Evolutionary conservation across 1,140 invertebrate genomes (phyloP), one percentile per base, ranked within the genome.

Genomic region (Drosophila jambulina): DNA sequence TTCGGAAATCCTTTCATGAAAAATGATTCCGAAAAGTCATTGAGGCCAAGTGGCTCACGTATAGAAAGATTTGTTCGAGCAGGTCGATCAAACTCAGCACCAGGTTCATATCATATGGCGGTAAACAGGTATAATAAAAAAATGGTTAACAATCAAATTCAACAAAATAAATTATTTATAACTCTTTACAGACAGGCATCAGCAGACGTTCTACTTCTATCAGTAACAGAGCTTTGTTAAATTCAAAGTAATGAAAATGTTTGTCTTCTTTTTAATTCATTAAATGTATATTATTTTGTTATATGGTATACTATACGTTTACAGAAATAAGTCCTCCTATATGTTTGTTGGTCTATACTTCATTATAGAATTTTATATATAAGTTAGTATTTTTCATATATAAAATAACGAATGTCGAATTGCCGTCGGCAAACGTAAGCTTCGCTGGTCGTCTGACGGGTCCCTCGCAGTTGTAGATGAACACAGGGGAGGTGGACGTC

Each of bases 11-110:
- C 91, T 0, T 93, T 92, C 10, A 23, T 62, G 15, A 78, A 62
- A 59, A 76, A 53, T 25, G 48, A 77, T 21, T 77, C 78, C 3
- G 82, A 62, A 15, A 76, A 69, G 25, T 76, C 82, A 8, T 54
- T 77, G 6, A 70, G 77, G 34, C 61, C 72, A 29, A 80, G 77
- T 12, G 71, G 76, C 4, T 86, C 81, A 3, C 72, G 88, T 2
- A 69, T 91, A 10, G 85, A 92, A 60, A 75, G 72, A 63, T 92
- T 93, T 72, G 60, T 78, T 21, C 78, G 93, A 62, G 93, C 94
- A n/a, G 95, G 95, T 19, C 93, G 96, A 57, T 96, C 96, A 36
- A 95, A 96, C 86, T 96, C 96, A 13, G 96, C 96, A 23, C 96
- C 96, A n/a, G 95, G 95, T 45, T 95, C 95, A n/a, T 96, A 95